Base-by-base conservation (phyloP, 2,888 invertebrate species). In the Margaritifera margaritifera region DNA sequence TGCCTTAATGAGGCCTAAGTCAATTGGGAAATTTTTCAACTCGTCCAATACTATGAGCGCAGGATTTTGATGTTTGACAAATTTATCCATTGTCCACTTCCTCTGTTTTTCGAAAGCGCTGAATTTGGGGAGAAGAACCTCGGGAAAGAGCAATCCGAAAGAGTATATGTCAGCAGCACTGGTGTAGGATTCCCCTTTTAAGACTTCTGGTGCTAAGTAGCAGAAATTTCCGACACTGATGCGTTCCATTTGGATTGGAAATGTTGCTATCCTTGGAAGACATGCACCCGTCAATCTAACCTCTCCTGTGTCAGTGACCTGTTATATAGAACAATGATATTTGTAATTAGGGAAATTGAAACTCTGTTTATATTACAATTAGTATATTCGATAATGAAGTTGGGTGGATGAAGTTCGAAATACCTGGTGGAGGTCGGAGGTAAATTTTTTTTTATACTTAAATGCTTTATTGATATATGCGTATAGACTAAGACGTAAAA, bases 201-300 rank as follows among this genome's bases (percentile, higher is more conserved):
- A 74, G 4, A 88, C 86, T 51, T 82, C 84, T 5, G 86, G 86
- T 1, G 86, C 72, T 42, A 88, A 74, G 60, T 85, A 87, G 11
- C 84, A 81, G 62, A 81, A 83, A 31, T 80, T 74, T 0, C 74
- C 70, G 20, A 82, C 79, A 31, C 31, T 31, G 6, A 6, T 60
- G 0, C 24, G 55, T 27, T 31, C 6, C 6, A 31, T 6, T 31
- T 31, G 6, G 6, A 31, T 31, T 31, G 31, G 31, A 31, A 6
- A 31, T 6, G 31, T 31, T 31, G 31, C 8, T 31, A 31, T 31
- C 8, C 0, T 31, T 31, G 31, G 31, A 31, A 31, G 31, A 31
- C 6, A 31, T 8, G 8, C 8, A 31, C 11, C 31, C 1, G 8
- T 8, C 31, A 31, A 8, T 31, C 31, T 31, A 31, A 31, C 11